These are phyloP conservation scores for Agrochola litura DNA, from an alignment of 2,888 invertebrate genomes.

Conservation along the genomic window DNA sequence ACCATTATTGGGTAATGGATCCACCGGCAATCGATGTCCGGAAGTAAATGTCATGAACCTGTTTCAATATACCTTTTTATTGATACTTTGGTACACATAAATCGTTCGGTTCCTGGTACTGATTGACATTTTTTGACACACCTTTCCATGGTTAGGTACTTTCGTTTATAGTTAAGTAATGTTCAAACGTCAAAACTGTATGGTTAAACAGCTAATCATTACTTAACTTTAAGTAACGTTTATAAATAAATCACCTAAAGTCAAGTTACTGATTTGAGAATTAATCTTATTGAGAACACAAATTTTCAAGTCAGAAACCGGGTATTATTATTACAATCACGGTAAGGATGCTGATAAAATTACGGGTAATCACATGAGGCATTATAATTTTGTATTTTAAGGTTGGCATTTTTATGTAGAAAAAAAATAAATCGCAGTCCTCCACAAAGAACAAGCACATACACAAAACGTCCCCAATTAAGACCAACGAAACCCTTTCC, in stretches of 20 bases:
- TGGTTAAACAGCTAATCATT: too few relatives aligned
- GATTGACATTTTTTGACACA: slow-evolving; percentile 6
- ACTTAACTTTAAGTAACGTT: too few relatives aligned
- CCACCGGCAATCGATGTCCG: slow-evolving; percentile 30
- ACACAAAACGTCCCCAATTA: slow-evolving; percentile 28
- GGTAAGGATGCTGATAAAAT: not conserved
- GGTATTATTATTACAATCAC: too few relatives aligned
- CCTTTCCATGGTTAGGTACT: not conserved
- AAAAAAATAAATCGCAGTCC: slow-evolving; percentile 23
- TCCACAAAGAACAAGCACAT: not conserved
- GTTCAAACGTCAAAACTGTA: too few relatives aligned
- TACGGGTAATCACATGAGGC: not conserved
- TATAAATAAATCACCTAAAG: too few relatives aligned
- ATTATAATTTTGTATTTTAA: not conserved
- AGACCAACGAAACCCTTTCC: slow-evolving; percentile 13
- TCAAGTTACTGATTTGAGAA: too few relatives aligned
- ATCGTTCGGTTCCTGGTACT: slow-evolving; percentile 45
- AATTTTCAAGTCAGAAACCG: too few relatives aligned
- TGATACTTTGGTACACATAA: slow-evolving; percentile 13
- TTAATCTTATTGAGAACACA: too few relatives aligned
- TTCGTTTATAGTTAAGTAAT: too few relatives aligned
- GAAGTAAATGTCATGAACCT: slow-evolving; percentile 13
- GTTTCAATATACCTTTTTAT: slow-evolving; percentile 31
- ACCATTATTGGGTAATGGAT: slow-evolving; percentile 48
- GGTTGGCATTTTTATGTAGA: not conserved